Conservation (phyloP, 2,113 vertebrate species). For the Isichthys henryi region DNA sequence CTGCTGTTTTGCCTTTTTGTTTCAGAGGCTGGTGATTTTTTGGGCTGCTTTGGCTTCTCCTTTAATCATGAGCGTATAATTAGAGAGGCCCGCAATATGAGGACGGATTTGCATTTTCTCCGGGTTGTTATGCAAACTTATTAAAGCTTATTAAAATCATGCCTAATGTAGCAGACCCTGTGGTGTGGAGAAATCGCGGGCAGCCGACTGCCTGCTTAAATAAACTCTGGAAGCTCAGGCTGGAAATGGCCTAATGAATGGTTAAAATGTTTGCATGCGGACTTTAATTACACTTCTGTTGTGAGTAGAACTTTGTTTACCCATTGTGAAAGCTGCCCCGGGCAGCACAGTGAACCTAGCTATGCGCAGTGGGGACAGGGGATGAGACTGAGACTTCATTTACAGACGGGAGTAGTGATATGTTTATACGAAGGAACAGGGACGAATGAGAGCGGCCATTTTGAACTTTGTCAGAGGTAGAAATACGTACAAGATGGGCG, state of each 20-base stretch:
- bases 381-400: not conserved
- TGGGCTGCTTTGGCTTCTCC: conserved; percentile 45
- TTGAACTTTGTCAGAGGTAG: not conserved
- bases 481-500: not conserved
- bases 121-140: conserved; percentile 57
- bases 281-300: conserved; percentile 22
- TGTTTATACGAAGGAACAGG: not conserved
- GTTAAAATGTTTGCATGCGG: conserved; percentile 37
- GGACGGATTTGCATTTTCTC: conserved; percentile 45
- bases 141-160: conserved; percentile 57
- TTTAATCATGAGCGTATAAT: conserved; percentile 58
- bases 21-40: conserved; percentile 38
- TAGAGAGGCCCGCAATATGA: conserved; percentile 48
- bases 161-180: conserved; percentile 46
- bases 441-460: not conserved
- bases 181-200: conserved; percentile 30
- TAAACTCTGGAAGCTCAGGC: conserved; percentile 24
- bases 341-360: not conserved
- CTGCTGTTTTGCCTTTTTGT: conserved; percentile 34
- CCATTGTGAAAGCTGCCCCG: not conserved
- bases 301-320: not conserved
- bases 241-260: conserved; percentile 21
- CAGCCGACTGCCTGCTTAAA: conserved; percentile 31
- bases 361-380: too few species aligned
- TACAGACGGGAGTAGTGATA: not conserved